These are phyloP conservation scores for Drosophila paucipuncta DNA, from an alignment of 2,888 invertebrate genomes.

Conservation along the genomic window DNA sequence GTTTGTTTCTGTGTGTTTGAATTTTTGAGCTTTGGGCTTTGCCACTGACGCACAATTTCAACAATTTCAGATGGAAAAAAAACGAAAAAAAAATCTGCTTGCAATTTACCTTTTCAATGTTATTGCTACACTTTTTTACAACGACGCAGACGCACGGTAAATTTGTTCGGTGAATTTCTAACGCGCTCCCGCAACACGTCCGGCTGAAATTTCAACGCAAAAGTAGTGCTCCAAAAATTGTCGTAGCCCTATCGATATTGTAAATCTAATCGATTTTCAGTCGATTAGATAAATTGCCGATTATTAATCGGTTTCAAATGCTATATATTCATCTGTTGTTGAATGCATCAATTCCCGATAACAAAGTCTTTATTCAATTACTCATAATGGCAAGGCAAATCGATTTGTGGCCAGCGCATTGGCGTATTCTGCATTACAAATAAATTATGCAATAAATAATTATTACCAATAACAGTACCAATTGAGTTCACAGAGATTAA, in stretches of 20 bases:
- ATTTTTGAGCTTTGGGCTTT: conserved; percentile 16
- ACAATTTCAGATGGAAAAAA: conserved; percentile 63
- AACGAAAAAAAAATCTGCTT: conserved; percentile 54
- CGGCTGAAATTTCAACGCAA: conserved; percentile 62
- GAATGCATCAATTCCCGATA: neutral
- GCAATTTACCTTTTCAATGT: conserved; percentile 72
- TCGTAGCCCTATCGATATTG: conserved; percentile 39
- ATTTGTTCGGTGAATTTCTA: conserved; percentile 46
- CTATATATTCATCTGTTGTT: neutral
- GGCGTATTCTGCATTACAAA: neutral
- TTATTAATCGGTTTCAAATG: conserved; percentile 8
- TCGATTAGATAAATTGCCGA: conserved; percentile 4
- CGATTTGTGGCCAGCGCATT: neutral
- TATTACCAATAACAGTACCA: neutral
- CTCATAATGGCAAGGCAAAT: neutral
- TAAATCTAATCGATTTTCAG: neutral
- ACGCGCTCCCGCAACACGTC: conserved; percentile 61
- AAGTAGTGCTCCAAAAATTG: conserved; percentile 48
- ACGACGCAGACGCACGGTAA: conserved; percentile 65
- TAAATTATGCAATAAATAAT: neutral
- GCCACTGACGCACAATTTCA: conserved; percentile 58
- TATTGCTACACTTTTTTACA: conserved; percentile 56
- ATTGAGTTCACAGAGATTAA: neutral
- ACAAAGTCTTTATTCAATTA: neutral
- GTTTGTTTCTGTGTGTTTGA: conserved; percentile 29